phyloP scores from a whole-genome alignment of 2,888 invertebrate genomes.

The Apamea crenata region DNA sequence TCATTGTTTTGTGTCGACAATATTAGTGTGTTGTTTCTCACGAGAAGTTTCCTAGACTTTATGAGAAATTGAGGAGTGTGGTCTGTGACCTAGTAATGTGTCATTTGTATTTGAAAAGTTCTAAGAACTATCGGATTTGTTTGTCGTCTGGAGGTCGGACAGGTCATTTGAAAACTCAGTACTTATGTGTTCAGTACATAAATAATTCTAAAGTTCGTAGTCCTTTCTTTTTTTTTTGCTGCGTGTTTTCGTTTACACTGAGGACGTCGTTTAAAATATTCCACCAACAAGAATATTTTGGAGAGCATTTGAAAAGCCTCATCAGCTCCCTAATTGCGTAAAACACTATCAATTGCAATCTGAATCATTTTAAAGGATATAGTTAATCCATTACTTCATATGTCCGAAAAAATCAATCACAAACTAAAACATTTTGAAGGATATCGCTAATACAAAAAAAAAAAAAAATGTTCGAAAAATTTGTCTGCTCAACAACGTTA shows the following conservation, averaged over 20 bases:
- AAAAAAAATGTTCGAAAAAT: no score
- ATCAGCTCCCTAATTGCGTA: no score
- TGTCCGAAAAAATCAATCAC: no score
- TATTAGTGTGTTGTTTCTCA: background rate
- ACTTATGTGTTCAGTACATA: background rate
- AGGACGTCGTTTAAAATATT: background rate
- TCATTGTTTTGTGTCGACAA: background rate
- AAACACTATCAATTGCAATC: no score
- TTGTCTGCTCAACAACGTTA: no score
- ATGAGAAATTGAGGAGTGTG: constrained; percentile 5
- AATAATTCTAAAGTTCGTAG: background rate
- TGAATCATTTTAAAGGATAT: no score
- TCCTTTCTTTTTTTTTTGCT: background rate
- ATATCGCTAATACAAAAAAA: no score
- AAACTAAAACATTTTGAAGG: no score
- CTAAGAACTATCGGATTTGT: constrained; percentile 17
- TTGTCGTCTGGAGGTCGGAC: constrained; percentile 18
- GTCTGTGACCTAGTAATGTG: constrained; percentile 1
- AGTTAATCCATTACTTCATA: no score
- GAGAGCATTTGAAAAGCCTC: background rate
- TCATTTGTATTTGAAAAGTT: constrained; percentile 14
- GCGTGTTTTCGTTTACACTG: background rate
- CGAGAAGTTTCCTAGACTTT: background rate
- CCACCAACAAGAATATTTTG: background rate
- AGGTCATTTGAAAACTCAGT: background rate